phyloP scores from a whole-genome alignment of 2,888 invertebrate species.

The Drosophila mercatorum region DNA sequence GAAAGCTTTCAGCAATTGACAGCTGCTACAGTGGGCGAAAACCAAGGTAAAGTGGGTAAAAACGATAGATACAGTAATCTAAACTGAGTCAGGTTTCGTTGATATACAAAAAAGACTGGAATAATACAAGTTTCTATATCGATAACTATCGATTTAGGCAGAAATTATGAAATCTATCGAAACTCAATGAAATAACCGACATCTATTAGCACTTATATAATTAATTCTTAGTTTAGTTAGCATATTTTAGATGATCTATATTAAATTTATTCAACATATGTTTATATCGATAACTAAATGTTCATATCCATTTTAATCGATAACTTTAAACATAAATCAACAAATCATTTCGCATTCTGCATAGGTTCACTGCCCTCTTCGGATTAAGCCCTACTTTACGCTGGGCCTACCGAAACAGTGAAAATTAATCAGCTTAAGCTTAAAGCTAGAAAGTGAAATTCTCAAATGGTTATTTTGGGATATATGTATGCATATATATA shows the following conservation, averaged over 20 bases:
- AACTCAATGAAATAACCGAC: too few relatives aligned
- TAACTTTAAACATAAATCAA: not conserved
- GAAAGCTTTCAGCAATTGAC: slow-evolving; percentile 63
- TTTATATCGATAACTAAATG: too few relatives aligned
- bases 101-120: too few relatives aligned
- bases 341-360: not conserved
- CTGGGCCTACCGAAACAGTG: not conserved
- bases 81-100: too few relatives aligned
- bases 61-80: not conserved
- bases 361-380: not conserved
- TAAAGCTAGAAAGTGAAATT: slow-evolving; percentile 22
- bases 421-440: not conserved
- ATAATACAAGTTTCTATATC: too few relatives aligned
- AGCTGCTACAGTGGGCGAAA: slow-evolving; percentile 47
- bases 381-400: not conserved
- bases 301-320: not conserved
- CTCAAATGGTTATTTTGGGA: slow-evolving; percentile 12
- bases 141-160: too few relatives aligned
- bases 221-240: too few relatives aligned
- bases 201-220: too few relatives aligned
- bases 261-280: too few relatives aligned
- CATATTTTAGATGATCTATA: too few relatives aligned
- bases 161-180: too few relatives aligned
- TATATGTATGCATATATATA: not conserved
- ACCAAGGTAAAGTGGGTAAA: not conserved